These are phyloP conservation scores for Pipa parva DNA, from an alignment of 2,113 vertebrate species.

Conservation along the genomic window DNA sequence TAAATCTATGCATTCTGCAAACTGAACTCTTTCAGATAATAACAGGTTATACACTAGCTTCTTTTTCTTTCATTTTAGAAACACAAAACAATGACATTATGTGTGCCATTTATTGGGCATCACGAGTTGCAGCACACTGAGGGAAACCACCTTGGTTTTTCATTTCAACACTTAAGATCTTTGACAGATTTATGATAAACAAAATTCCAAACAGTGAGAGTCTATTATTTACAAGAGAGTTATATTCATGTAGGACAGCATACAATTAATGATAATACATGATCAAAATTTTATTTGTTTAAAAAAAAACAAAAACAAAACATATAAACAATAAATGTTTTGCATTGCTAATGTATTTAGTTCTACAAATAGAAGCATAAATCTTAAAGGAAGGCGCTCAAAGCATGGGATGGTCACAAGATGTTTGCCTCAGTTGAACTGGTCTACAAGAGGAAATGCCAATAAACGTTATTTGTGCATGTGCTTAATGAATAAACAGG, in stretches of 20 bases:
- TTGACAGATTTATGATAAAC: slow-evolving; percentile 1
- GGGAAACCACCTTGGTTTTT: neutral
- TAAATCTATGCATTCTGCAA: too few relatives aligned
- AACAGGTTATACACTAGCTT: neutral
- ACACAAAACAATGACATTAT: neutral
- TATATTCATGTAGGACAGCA: slow-evolving; percentile 16
- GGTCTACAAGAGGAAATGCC: slow-evolving; percentile 5
- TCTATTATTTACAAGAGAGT: slow-evolving; percentile 26
- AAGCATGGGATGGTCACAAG: slow-evolving; percentile 19
- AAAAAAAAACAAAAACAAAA: too few relatives aligned
- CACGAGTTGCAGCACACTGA: neutral
- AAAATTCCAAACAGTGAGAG: neutral
- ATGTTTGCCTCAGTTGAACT: slow-evolving; percentile 38
- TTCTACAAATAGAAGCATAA: neutral
- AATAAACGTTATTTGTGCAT: slow-evolving; percentile 20
- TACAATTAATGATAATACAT: slow-evolving; percentile 2
- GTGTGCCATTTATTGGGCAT: neutral
- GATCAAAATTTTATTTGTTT: slow-evolving; percentile 10
- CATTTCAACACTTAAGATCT: neutral
- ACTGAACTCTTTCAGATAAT: too few relatives aligned
- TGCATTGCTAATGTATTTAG: slow-evolving; percentile 19
- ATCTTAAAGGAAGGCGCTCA: neutral
- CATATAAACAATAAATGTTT: slow-evolving; percentile 28
- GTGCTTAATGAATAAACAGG: slow-evolving; percentile 8
- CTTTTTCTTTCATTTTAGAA: neutral